Base-by-base conservation (phyloP, 2,888 invertebrate genomes). In the Caenorhabditis wallacei region DNA sequence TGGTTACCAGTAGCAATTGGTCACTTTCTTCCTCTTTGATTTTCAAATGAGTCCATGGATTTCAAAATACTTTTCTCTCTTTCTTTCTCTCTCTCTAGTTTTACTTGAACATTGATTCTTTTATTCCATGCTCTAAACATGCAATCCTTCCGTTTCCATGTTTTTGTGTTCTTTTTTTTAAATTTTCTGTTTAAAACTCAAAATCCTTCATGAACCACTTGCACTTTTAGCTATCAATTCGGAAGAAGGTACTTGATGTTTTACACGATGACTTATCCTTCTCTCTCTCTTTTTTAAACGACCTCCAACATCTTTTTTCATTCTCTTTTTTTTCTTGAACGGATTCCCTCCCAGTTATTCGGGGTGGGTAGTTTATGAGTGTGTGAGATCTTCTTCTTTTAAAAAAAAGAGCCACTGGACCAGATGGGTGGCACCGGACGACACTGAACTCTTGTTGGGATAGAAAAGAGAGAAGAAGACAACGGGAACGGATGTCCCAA, bases 361-460 rank as follows among this genome's bases (percentile, higher is more conserved):
- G 43, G n/a, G n/a, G 37, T 7, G 46, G 54, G 66, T 75, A 43
- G 75, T 75, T 64, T 75, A 75, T 66, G 75, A 75, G 66, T 46
- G 64, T 51, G 48, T 46, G 59, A 51, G 71, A 59, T 66, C 30
- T 40, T 24, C 26, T 46, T 30, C 24, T 16, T 20, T 10, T 22
- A 24, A 46, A 16, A 35, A 20, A 57, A 35, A 16, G 46, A 35
- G 20, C 48, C 48, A 46, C 70, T 56, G 57, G 35, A 54, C 76
- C 69, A 76, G 76, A 76, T 76, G 76, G 76, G 76, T 76, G 76
- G 76, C 75, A 76, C 75, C 51, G 59, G 37, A 40, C 57, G 51
- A 40, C 74, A 74, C 74, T 30, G 64, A 54, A 26, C 43, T 20
- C 26, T 43, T 30, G 22, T 22, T 24, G 2, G 57, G 70, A 43